Percentiles rank a stretch among this genome's conserved stretches.
Conservation (phyloP, 1,140 invertebrate species). For the Halesus radiatus region DNA sequence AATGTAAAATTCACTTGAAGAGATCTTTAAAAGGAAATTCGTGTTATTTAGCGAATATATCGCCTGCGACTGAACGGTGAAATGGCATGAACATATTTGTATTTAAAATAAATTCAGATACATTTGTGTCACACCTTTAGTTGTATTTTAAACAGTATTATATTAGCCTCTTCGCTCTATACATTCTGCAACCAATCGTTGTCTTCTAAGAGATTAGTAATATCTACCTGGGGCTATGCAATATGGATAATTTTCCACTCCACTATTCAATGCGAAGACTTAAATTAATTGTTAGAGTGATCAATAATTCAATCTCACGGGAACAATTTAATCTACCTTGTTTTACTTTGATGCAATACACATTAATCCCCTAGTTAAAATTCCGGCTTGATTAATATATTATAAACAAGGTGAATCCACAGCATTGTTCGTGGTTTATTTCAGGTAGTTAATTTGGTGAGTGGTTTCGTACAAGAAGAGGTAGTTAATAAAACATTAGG, state of each 20-base stretch:
- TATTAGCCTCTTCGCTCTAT: slow-evolving; percentile 10
- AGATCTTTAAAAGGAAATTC: no score
- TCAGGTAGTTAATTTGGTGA: no score
- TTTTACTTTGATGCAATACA: neutral
- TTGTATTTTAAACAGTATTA: neutral
- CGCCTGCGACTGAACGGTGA: no score
- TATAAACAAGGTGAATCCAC: no score
- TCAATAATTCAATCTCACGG: slow-evolving; percentile 41
- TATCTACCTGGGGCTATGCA: slow-evolving; percentile 17
- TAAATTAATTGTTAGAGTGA: slow-evolving; percentile 39
- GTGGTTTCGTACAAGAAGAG: no score
- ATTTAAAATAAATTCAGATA: no score
- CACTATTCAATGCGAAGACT: slow-evolving; percentile 31
- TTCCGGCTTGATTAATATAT: neutral
- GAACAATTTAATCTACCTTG: slow-evolving; percentile 24
- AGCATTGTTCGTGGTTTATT: no score
- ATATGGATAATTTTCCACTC: slow-evolving; percentile 33
- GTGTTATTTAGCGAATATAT: no score
- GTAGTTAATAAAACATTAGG: no score
- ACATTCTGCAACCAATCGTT: slow-evolving; percentile 41
- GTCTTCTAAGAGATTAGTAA: slow-evolving; percentile 42
- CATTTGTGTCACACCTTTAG: no score
- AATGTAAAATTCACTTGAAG: no score
- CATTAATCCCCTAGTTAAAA: neutral
- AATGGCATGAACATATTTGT: no score